phyloP scores from a whole-genome alignment of 2,797 vertebrate species.

The Lagodon rhomboides region DNA sequence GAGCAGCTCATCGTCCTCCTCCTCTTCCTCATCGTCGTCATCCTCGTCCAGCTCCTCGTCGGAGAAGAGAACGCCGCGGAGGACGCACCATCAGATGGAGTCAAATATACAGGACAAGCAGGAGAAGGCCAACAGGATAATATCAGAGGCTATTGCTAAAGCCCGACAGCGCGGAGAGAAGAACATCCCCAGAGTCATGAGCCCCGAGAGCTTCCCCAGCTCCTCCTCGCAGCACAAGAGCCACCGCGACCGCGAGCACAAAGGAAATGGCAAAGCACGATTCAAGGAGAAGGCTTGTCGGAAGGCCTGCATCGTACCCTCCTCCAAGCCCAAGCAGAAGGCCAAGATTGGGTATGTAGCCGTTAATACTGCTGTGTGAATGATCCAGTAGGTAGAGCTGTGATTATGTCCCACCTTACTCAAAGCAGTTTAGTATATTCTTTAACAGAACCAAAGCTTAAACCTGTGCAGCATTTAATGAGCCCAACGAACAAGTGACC shows the following conservation, averaged over 20 bases:
- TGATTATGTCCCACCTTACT: constrained; percentile 21
- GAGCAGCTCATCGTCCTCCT: constrained; percentile 87
- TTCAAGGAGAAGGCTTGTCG: constrained; percentile 92
- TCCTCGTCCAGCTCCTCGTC: constrained; percentile 86
- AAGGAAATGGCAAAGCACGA: constrained; percentile 84
- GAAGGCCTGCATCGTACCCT: constrained; percentile 90
- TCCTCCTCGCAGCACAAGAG: constrained; percentile 87
- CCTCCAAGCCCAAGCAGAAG: constrained; percentile 95
- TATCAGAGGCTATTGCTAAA: constrained; percentile 97
- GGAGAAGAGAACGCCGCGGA: constrained; percentile 91
- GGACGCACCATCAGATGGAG: constrained; percentile 80
- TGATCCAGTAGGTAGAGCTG: constrained; percentile 37
- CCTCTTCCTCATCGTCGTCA: constrained; percentile 84
- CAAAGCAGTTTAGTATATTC: background rate
- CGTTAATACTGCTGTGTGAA: constrained; percentile 16
- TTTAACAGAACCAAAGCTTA: constrained; percentile 26
- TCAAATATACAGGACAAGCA: constrained; percentile 91
- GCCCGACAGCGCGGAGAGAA: constrained; percentile 96
- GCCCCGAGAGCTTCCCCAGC: constrained; percentile 96
- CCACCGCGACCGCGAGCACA: constrained; percentile 87
- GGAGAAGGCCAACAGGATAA: constrained; percentile 98
- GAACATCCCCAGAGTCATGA: constrained; percentile 98
- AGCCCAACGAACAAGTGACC: constrained; percentile 41
- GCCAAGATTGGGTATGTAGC: constrained; percentile 95
- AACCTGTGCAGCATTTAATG: constrained; percentile 32